These are phyloP conservation scores for Mesorhabditis belari DNA, from an alignment of 2,888 invertebrate genomes.

Conservation along the genomic window DNA sequence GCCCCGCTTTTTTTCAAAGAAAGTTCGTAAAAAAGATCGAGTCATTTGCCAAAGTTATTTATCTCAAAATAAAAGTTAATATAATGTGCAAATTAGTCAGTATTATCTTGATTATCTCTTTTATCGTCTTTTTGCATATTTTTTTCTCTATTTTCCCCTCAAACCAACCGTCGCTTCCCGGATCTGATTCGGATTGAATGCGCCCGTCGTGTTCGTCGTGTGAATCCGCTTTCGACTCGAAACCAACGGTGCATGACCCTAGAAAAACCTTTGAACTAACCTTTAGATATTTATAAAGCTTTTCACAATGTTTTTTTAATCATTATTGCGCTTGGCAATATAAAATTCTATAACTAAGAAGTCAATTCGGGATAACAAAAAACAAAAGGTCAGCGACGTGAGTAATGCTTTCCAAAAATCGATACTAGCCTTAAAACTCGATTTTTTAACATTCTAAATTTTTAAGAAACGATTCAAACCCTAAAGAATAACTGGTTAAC, in stretches of 20 bases:
- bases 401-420: too few relatives aligned
- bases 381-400: too few relatives aligned
- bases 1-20: too few relatives aligned
- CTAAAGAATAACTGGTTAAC: too few relatives aligned
- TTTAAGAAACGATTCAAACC: too few relatives aligned
- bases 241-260: slow-evolving; percentile 27
- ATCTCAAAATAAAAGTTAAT: neutral
- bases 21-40: neutral
- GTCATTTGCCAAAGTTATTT: neutral
- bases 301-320: neutral
- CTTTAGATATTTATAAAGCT: neutral
- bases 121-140: neutral
- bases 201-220: slow-evolving; percentile 1
- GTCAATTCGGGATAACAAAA: too few relatives aligned
- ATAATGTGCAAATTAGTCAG: neutral
- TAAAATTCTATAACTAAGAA: too few relatives aligned
- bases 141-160: too few relatives aligned
- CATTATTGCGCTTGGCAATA: too few relatives aligned
- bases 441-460: too few relatives aligned
- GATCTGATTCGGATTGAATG: neutral
- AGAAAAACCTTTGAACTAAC: neutral
- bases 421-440: too few relatives aligned
- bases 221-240: slow-evolving; percentile 22
- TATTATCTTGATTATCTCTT: neutral
- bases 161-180: neutral